A percentile compares a stretch with the other conserved stretches of the same genome.
phyloP scores from a whole-genome alignment of 2,797 vertebrate genomes.

The Mallotus villosus region DNA sequence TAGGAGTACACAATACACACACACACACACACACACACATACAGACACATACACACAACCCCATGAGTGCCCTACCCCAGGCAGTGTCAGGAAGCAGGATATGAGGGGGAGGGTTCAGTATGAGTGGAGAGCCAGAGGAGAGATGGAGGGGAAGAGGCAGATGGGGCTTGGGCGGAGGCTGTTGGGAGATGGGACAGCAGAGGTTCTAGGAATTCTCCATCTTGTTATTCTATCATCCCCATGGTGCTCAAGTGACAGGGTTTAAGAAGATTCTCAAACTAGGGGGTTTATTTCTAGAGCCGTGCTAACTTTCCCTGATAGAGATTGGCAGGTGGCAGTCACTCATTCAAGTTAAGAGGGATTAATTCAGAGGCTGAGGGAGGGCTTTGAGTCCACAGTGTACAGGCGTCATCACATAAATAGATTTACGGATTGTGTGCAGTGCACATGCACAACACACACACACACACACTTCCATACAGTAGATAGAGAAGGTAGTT shows the following conservation, averaged over 20 bases:
- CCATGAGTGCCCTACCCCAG: conserved; percentile 28
- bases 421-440: conserved; percentile 5
- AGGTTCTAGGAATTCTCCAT: background rate
- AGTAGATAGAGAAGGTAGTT: background rate
- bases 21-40: conserved; percentile 42
- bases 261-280: background rate
- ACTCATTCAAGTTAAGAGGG: background rate
- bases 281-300: background rate
- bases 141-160: background rate
- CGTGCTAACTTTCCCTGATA: too few relatives aligned
- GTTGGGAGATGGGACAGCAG: background rate
- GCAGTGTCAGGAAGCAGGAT: conserved; percentile 19
- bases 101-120: background rate
- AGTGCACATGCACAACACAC: background rate
- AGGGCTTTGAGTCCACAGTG: background rate
- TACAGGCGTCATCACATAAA: conserved; percentile 11
- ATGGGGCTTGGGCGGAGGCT: background rate
- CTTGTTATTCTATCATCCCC: background rate
- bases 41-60: conserved; percentile 28
- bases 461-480: conserved; percentile 1
- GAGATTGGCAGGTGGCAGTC: background rate
- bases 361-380: too few relatives aligned
- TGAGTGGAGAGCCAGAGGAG: background rate
- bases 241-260: background rate
- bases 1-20: conserved; percentile 33